Conservation (phyloP, 2,797 vertebrate species). For the Florisuga fusca region DNA sequence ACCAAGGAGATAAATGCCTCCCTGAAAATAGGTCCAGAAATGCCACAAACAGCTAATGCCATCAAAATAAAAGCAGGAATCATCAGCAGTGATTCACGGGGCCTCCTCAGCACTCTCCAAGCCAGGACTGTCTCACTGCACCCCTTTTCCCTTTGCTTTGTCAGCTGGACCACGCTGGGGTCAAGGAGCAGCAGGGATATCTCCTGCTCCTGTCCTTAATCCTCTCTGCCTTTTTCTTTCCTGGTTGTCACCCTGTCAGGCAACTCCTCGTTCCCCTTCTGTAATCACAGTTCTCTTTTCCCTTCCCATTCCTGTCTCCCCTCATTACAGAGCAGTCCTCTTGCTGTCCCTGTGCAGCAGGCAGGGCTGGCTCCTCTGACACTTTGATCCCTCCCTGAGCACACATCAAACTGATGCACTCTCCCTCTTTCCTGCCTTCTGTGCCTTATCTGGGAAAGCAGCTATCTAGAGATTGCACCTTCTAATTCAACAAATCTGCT, state of each 20-base stretch:
- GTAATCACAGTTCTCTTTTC: not conserved
- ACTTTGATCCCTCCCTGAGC: not conserved
- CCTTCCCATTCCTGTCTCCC: not conserved
- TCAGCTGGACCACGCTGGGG: not conserved
- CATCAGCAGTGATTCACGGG: not conserved
- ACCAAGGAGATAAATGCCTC: not conserved
- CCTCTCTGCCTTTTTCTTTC: not conserved
- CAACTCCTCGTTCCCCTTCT: not conserved
- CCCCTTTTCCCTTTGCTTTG: fast-evolving
- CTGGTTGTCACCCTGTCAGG: not conserved
- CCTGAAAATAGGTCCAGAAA: not conserved
- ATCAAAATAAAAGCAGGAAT: not conserved
- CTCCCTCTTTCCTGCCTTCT: not conserved
- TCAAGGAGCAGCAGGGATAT: not conserved
- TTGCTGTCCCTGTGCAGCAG: not conserved
- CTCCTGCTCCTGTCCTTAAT: not conserved
- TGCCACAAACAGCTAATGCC: not conserved
- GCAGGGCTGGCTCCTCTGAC: not conserved
- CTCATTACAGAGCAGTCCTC: not conserved
- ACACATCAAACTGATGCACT: not conserved
- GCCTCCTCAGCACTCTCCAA: not conserved
- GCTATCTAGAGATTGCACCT: not conserved
- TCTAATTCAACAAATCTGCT: slow-evolving; percentile 29
- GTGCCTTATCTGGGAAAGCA: not conserved
- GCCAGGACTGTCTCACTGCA: not conserved